These are phyloP conservation scores for Helicoverpa assulta DNA, from an alignment of 2,888 invertebrate species.

Conservation along the genomic window DNA sequence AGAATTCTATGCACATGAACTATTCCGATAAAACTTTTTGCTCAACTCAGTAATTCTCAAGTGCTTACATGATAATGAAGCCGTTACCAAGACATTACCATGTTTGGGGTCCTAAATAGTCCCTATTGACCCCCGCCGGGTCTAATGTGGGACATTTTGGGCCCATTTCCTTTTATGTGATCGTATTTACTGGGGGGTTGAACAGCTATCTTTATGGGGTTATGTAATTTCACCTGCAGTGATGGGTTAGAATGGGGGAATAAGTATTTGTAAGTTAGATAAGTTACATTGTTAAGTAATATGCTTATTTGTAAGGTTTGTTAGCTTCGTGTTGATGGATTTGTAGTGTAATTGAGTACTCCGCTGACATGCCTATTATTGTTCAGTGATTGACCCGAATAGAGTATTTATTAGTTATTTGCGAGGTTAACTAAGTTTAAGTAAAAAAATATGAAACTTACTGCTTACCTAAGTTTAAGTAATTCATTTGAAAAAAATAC, in stretches of 20 bases:
- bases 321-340: too few relatives aligned
- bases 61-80: conserved; percentile 52
- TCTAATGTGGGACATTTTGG: conserved; percentile 56
- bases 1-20: too few relatives aligned
- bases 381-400: too few relatives aligned
- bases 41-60: conserved; percentile 31
- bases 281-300: background rate
- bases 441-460: too few relatives aligned
- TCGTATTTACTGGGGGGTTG: conserved; percentile 56
- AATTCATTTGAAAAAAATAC: too few relatives aligned
- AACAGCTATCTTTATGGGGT: conserved; percentile 54
- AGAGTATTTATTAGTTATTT: too few relatives aligned
- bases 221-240: conserved; percentile 27
- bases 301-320: background rate
- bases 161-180: conserved; percentile 63
- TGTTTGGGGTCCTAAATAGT: conserved; percentile 54
- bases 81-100: conserved; percentile 54
- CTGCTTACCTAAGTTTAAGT: too few relatives aligned
- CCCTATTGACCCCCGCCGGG: conserved; percentile 58
- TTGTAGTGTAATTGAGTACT: too few relatives aligned
- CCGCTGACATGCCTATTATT: too few relatives aligned
- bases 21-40: conserved; percentile 33
- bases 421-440: too few relatives aligned
- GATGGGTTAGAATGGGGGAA: conserved; percentile 7
- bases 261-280: conserved; percentile 2